Evolutionary conservation across 1,140 invertebrate species (phyloP).

Genomic region (Zaprionus taronus): DNA sequence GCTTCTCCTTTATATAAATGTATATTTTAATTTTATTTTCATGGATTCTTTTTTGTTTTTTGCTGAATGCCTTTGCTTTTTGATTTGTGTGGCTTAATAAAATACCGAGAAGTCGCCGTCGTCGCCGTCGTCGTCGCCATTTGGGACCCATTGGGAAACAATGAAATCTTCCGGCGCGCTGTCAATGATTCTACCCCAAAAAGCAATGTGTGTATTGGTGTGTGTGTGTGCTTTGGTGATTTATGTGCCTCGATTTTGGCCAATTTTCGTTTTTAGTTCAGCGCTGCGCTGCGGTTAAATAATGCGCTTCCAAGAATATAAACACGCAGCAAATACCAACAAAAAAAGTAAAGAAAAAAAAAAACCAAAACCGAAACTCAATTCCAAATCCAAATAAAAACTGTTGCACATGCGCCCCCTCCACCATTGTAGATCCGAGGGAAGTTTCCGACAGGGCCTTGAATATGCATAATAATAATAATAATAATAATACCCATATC

Average conservation of each 20-base stretch:
- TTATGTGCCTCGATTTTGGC: slow-evolving; percentile 79
- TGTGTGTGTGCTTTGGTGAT: slow-evolving; percentile 55
- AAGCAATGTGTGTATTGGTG: slow-evolving; percentile 28
- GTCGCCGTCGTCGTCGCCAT: slow-evolving; percentile 60
- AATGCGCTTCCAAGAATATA: slow-evolving; percentile 81
- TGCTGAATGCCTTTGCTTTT: slow-evolving; percentile 59
- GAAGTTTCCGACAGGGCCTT: slow-evolving; percentile 46
- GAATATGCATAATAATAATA: slow-evolving; percentile 68
- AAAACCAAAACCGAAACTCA: slow-evolving; percentile 13
- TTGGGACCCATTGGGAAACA: slow-evolving; percentile 72
- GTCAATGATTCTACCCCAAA: slow-evolving; percentile 80
- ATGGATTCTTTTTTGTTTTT: slow-evolving; percentile 29
- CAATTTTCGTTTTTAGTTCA: slow-evolving; percentile 82
- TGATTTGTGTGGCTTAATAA: slow-evolving; percentile 83
- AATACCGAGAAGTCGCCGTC: slow-evolving; percentile 75
- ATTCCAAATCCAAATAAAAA: slow-evolving; percentile 37
- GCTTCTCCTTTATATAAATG: slow-evolving; percentile 55
- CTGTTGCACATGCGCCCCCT: slow-evolving; percentile 57
- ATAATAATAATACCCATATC: slow-evolving; percentile 53
- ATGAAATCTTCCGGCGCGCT: slow-evolving; percentile 80
- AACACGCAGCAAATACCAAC: slow-evolving; percentile 32
- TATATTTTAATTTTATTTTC: slow-evolving; percentile 24
- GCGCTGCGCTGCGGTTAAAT: slow-evolving; percentile 65
- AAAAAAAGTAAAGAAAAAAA: slow-evolving; percentile 13
- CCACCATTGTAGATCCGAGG: slow-evolving; percentile 32